Conservation (phyloP, 2,113 vertebrate genomes). For the Neodon shergylaensis region DNA sequence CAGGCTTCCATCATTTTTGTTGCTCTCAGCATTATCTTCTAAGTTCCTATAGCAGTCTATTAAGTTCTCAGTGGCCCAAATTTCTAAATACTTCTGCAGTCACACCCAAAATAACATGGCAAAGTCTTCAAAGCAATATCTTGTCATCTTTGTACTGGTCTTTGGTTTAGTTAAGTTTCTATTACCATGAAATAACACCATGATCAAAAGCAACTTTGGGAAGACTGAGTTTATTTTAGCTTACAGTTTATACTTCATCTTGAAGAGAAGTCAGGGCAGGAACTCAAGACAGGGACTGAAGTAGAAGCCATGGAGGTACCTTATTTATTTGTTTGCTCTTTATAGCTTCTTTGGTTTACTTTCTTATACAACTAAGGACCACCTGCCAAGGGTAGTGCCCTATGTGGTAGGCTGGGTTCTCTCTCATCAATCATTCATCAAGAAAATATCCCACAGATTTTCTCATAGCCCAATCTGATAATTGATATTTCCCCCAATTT, state of each 20-base stretch:
- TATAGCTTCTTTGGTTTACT: not conserved
- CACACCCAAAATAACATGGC: too few relatives aligned
- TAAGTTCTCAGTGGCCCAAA: not conserved
- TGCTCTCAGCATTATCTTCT: not conserved
- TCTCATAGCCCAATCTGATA: not conserved
- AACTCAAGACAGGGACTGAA: not conserved
- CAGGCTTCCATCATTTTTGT: not conserved
- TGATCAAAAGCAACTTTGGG: not conserved
- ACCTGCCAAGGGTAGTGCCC: rapidly evolving
- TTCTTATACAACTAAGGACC: not conserved
- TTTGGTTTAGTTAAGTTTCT: not conserved
- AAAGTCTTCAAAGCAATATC: not conserved
- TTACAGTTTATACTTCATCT: not conserved
- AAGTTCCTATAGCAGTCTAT: not conserved
- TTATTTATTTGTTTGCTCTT: not conserved
- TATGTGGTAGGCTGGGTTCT: too few relatives aligned
- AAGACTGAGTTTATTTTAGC: not conserved
- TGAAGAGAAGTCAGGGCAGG: not conserved
- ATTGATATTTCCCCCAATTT: not conserved
- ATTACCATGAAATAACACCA: not conserved
- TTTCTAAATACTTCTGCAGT: too few relatives aligned
- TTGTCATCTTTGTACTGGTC: not conserved
- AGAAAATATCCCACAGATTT: not conserved
- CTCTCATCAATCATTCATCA: not conserved
- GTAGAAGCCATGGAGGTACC: not conserved